Evolutionary conservation across 2,888 invertebrate genomes (phyloP).

Genomic region (Fragum fragum): DNA sequence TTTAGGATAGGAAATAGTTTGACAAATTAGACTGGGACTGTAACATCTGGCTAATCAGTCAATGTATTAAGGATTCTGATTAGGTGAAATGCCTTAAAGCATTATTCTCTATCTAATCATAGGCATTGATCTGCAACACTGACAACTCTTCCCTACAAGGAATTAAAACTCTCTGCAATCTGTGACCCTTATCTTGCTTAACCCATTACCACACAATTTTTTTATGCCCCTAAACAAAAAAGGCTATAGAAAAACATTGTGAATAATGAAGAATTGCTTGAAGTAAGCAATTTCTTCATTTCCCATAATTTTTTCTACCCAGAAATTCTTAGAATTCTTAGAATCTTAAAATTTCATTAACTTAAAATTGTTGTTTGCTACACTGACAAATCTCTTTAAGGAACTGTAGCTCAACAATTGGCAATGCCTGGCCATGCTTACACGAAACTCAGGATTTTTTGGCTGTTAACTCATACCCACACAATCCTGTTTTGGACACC

Average conservation of each 20-base stretch:
- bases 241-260: constrained; percentile 12
- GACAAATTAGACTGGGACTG: background rate
- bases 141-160: background rate
- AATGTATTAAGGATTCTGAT: background rate
- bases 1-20: background rate
- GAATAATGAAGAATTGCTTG: constrained; percentile 11
- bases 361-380: too few species aligned
- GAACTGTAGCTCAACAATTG: too few species aligned
- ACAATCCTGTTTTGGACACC: too few species aligned
- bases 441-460: too few species aligned
- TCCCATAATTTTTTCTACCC: constrained; percentile 9
- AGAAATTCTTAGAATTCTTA: too few species aligned
- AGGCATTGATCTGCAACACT: constrained; percentile 6
- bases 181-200: background rate
- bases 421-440: too few species aligned
- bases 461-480: too few species aligned
- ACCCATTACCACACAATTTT: too few species aligned
- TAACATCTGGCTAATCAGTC: background rate
- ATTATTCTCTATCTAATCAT: background rate
- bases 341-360: too few species aligned
- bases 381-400: too few species aligned
- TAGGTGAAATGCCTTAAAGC: background rate
- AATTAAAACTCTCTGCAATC: background rate
- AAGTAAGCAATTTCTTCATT: constrained; percentile 18
- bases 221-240: too few species aligned